Base-by-base conservation (phyloP, 92 coral and sea anemone species). In the Ricordea florida region DNA sequence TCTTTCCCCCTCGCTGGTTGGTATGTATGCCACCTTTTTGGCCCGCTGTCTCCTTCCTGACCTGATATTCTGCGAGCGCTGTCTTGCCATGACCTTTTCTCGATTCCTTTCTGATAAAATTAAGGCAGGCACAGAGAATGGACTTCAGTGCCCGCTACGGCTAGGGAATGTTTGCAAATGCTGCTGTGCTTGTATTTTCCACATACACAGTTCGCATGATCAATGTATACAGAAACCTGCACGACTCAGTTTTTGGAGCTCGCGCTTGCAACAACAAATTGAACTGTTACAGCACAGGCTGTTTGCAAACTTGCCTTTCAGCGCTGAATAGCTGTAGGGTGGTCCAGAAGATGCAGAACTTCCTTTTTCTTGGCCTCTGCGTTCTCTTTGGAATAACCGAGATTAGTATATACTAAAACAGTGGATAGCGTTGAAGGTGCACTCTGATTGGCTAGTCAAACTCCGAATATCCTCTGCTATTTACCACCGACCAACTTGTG, bases 81-180 rank as follows among this genome's bases (percentile, higher is more conserved):
- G 76, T 47, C 34, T 45, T 47, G 23, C 24, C 38, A 22, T 44
- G 10, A 11, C 11, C 30, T 18, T 34, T 17, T 10, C 31, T 68
- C 34, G 58, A 34, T 70, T 67, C 49, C 15, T 10, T 23, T 34
- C 26, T 6, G 25, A 53, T 13, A 38, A 51, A 55, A 22, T 37
- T 7, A 2, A 44, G 78, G 9, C 55, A 44, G 31, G 18, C 57
- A 5, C 34, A 3, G 28, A 70, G 50, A 34, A 70, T 32, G 18
- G 22, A 9, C 13, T 36, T 14, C 11, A 55, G 25, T 3, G 65
- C 78, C 13, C n/a, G 78, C 68, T 51, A 70, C 78, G 15, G 78
- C 66, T 13, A 70, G 51, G 27, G 78, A 70, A 52, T 70, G 78
- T 48, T 48, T 53, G 78, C 78, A 70, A 37, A 70, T 55, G 4